Evolutionary conservation across 2,113 vertebrate species (phyloP), one percentile per base, ranked within the genome.

Genomic region (Thymallus thymallus): DNA sequence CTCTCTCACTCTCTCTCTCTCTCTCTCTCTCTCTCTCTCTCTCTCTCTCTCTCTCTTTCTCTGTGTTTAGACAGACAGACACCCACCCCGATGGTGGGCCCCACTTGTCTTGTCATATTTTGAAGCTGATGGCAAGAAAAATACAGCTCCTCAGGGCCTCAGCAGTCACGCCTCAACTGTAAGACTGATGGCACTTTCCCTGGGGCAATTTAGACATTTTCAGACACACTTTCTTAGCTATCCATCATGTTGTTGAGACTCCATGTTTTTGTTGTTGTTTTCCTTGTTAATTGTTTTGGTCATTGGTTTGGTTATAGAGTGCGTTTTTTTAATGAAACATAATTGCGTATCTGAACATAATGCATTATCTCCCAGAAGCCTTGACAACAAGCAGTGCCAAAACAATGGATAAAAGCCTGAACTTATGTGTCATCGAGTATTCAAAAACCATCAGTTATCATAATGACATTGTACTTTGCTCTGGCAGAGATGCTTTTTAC

Each of bases 261-360:
- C 60, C 29, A 70, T 69, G 18, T 55, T 66, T 41, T 72, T 77
- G 68, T 51, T 68, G 62, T 76, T 76, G 56, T 75, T 66, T 66
- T 35, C 55, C 26, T 70, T 61, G 74, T 81, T 84, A 72, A 74
- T 83, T 79, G 76, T 73, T 83, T 72, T 67, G 77, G 77, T 63
- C 79, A 76, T 69, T 74, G 75, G 32, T 66, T 83, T 78, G 73
- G 77, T 79, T 72, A 68, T 71, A 60, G 58, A 79, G 79, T 81
- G 72, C 70, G 76, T 68, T 46, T 85, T 79, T 82, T 10, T 81
- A 81, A 85, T 83, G 77, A 79, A 77, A 77, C 69, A 79, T 81
- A 83, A 83, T 85, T 83, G 72, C 65, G 61, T 41, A 83, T 76
- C 65, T 79, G 69, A 82, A 76, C 76, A 75, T 60, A 76, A 72